These are phyloP conservation scores for Helarctos malayanus DNA, from an alignment of 2,797 vertebrate genomes.

Conservation along the genomic window DNA sequence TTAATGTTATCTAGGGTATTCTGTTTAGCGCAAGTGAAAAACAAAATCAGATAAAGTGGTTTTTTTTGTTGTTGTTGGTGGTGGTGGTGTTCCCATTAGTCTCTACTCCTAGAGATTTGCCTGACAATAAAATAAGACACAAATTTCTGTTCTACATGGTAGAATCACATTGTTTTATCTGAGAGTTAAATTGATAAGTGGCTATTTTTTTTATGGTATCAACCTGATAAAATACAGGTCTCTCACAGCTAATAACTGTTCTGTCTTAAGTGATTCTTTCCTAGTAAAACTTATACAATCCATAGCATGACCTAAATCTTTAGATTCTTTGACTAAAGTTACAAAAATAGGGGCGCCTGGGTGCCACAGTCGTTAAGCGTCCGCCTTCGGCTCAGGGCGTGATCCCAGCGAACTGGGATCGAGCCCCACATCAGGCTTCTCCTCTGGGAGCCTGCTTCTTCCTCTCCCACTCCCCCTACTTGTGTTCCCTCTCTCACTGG, in stretches of 20 bases:
- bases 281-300: neutral
- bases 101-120: constrained; percentile 29
- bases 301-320: neutral
- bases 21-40: constrained; percentile 49
- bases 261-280: constrained; percentile 20
- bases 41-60: neutral
- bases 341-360: neutral
- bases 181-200: neutral
- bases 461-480: no score
- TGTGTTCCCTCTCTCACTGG: no score
- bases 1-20: neutral
- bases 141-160: neutral
- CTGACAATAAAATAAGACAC: neutral
- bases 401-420: no score
- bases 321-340: constrained; percentile 23
- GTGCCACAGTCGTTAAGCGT: no score
- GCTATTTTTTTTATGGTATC: neutral
- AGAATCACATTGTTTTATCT: constrained; percentile 32
- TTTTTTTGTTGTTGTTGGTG: neutral
- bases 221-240: constrained; percentile 10
- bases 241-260: constrained; percentile 61
- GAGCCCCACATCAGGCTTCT: no score
- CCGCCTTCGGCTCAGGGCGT: no score
- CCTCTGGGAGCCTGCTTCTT: no score
- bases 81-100: neutral